Evolutionary conservation across 2,797 vertebrate species (phyloP), one percentile per base, ranked within the genome.

Genomic region (Xenentodon cancila): DNA sequence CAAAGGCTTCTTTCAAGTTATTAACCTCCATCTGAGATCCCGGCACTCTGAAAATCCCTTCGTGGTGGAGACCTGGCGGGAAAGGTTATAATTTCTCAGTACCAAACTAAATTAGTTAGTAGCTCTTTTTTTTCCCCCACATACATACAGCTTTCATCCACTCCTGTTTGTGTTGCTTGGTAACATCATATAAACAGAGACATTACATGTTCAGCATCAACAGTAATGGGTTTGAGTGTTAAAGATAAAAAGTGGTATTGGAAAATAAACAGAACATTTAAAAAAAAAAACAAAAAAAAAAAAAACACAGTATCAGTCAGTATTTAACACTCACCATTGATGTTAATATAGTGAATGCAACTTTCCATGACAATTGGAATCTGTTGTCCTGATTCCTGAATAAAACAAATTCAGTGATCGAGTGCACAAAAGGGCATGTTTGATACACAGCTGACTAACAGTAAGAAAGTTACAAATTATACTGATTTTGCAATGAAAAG

Each of bases 1-100:
- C 95, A 68, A 97, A 97, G 11, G 94, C 92, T 7, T 96, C 95
- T 17, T 93, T 94, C 68, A 97, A 91, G 74, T 89, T 94, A 12
- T 94, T 95, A 64, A 97, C 92, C 50, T 94, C 92, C 51, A 68
- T 55, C 79, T 95, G 94, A 17, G 94, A 92, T 0, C 96, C 96
- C 0, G 96, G 94, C 18, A 97, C 94, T 68, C 96, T 84, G 69
- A 97, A 97, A 77, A 97, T 95, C 27, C 96, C 96, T 74, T 97
- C 96, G 48, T 97, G 96, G 71, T 97, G 96, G 34, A 97, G 90
- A 71, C 96, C 96, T 97, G 77, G 53, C 5, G 21, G 25, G 53
- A 72, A 27, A 67, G 55, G n/a, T 64, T 5, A 40, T 5, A 40
- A 40, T 1, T 17, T 42, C 40, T 11, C 19, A 16, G 1, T 19